Evolutionary conservation across 2,888 invertebrate species (phyloP), one percentile per base, ranked within the genome.

Genomic region (Desoria tigrina): DNA sequence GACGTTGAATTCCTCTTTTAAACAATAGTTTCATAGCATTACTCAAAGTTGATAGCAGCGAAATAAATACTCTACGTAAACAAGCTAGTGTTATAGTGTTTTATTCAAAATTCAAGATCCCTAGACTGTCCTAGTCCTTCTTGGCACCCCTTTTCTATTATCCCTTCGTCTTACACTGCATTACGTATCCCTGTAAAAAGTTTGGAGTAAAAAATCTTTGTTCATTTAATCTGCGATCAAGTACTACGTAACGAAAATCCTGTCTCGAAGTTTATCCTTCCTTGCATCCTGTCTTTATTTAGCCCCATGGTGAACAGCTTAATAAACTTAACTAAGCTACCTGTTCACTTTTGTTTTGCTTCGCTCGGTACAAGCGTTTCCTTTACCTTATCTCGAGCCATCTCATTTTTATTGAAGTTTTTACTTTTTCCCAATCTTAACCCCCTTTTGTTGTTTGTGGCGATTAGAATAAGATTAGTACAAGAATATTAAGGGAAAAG

Each of bases 1-100:
- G 63, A 67, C 67, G 63, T 42, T 67, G 67, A 67, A 66, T 66
- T 56, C 58, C 60, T 66, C 63, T 66, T 61, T 39, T 32, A 32
- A 32, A 32, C 32, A 4, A 32, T 32, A 32, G 32, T 11, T 32
- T 32, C 4, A n/a, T n/a, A n/a, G n/a, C n/a, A n/a, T n/a, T n/a
- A n/a, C n/a, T n/a, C n/a, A n/a, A n/a, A n/a, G n/a, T n/a, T n/a
- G n/a, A n/a, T n/a, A n/a, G n/a, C n/a, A n/a, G n/a, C n/a, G n/a
- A n/a, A n/a, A n/a, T n/a, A n/a, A n/a, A n/a, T n/a, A n/a, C n/a
- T n/a, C n/a, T n/a, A n/a, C n/a, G n/a, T n/a, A n/a, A n/a, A n/a
- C n/a, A n/a, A n/a, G n/a, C n/a, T n/a, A 11, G 32, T 32, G 32
- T 32, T 32, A 7, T 11, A 32, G 32, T 32, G 11, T 32, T 32